A percentile compares a stretch with the other conserved stretches of the same genome.
Conservation (phyloP, 1,140 invertebrate species). For the Philotrypesis tridentata region DNA sequence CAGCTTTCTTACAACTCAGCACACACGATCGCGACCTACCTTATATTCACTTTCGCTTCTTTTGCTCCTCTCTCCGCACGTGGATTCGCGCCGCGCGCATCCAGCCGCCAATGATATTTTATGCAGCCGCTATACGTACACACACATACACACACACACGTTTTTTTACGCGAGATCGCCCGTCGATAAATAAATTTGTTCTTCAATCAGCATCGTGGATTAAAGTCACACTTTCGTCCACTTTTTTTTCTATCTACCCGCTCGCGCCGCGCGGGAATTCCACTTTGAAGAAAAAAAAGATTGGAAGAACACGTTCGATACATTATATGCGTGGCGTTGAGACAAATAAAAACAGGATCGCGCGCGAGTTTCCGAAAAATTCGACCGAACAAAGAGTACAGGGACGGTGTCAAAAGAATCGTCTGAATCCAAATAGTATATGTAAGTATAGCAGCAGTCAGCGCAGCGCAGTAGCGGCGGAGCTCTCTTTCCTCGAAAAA, state of each 20-base stretch:
- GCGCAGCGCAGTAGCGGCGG: no score
- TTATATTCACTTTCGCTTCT: conserved; percentile 24
- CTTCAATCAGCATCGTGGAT: neutral
- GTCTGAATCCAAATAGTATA: neutral
- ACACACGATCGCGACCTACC: neutral
- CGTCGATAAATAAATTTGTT: conserved; percentile 1
- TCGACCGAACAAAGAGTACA: neutral
- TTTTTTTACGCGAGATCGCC: neutral
- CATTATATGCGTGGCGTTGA: no score
- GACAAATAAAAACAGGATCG: no score
- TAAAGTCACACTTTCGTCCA: neutral
- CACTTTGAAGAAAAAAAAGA: neutral
- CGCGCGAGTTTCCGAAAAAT: neutral
- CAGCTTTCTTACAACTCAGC: conserved; percentile 21
- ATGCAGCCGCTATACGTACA: neutral
- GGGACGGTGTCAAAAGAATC: conserved; percentile 33
- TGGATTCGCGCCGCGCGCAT: neutral
- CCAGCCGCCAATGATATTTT: conserved; percentile 5
- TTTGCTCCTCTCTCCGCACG: neutral
- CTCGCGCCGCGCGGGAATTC: neutral
- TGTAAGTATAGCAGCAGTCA: neutral
- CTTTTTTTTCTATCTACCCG: neutral
- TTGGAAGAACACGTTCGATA: neutral
- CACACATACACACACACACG: neutral
- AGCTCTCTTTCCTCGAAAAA: conserved; percentile 28